Conservation (phyloP, 2,797 vertebrate species). For the Tapera naevia region DNA sequence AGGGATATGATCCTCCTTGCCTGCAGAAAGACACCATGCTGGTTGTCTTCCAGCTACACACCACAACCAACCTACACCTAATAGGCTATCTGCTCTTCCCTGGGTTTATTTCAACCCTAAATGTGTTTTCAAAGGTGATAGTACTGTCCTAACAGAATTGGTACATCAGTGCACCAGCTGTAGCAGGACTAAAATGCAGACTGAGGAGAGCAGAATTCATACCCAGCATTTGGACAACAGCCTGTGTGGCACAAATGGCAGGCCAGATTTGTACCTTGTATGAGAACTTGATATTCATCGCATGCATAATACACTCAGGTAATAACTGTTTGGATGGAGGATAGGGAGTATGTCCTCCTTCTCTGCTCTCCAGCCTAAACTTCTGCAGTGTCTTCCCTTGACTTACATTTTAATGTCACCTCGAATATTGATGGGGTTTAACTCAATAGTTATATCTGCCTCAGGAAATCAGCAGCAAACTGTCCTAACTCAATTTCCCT, state of each 20-base stretch:
- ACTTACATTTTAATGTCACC: not conserved
- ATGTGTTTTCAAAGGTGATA: not conserved
- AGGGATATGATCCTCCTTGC: not conserved
- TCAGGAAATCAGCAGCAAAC: not conserved
- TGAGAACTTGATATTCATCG: not conserved
- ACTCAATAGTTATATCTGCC: not conserved
- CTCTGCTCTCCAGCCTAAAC: not conserved
- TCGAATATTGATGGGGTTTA: not conserved
- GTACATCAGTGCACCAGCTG: not conserved
- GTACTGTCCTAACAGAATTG: not conserved
- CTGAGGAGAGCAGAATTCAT: not conserved
- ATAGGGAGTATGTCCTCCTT: not conserved
- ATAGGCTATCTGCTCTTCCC: not conserved
- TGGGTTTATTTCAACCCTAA: not conserved
- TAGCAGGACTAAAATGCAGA: not conserved
- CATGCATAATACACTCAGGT: accelerated
- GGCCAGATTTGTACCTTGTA: not conserved
- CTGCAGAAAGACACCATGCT: not conserved
- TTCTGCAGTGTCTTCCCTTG: not conserved
- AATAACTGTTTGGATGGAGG: not conserved
- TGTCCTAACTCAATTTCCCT: slow-evolving; percentile 7
- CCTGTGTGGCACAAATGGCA: not conserved
- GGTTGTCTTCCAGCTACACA: not conserved
- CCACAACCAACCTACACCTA: not conserved
- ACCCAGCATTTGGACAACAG: not conserved